Base-by-base conservation (phyloP, 2,797 vertebrate genomes). In the Schizopygopsis malacanthus region DNA sequence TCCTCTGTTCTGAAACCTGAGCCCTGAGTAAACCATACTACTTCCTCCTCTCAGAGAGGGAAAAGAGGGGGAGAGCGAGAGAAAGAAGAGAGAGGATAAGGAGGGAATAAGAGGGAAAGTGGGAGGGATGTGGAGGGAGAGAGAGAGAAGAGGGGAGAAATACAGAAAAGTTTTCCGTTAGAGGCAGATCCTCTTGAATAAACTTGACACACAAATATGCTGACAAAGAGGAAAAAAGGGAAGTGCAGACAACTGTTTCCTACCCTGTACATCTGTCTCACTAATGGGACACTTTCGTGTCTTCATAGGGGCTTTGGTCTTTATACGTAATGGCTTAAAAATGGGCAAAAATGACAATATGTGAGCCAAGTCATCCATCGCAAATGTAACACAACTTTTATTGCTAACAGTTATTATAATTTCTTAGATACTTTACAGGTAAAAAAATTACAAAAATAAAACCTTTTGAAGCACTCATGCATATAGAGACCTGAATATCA, bases 221-320 rank as follows among this genome's bases (percentile, higher is more conserved):
- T 96, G 95, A 95, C 94, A 94, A 95, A 94, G 91, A 90, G 88
- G 93, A 95, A 94, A 92, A 91, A 89, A 91, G 91, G 59, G 91
- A 92, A 91, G 91, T 88, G 90, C 89, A 94, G 93, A 94, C 92
- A 93, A 92, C 91, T 86, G 88, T 90, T 91, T 91, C 76, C 76
- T 79, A 88, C 52, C 54, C 28, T 72, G 75, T 73, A 80, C 41
- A 80, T 86, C 82, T 75, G 45, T 28, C 54, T 71, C 69, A 54
- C 72, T 79, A 71, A 10, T 72, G 2, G 8, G 6, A 65, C 22
- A 72, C n/a, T 65, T 52, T 76, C 12, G 69, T 82, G 72, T 82
- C 61, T 50, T 69, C 79, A 81, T 28, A 80, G 79, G 25, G 18
- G 79, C 61, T 67, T 47, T 65, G 18, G 16, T 52, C n/a, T 63